Evolutionary conservation across 2,113 vertebrate species (phyloP), one percentile per base, ranked within the genome.

Genomic region (Aleadryas rufinucha): DNA sequence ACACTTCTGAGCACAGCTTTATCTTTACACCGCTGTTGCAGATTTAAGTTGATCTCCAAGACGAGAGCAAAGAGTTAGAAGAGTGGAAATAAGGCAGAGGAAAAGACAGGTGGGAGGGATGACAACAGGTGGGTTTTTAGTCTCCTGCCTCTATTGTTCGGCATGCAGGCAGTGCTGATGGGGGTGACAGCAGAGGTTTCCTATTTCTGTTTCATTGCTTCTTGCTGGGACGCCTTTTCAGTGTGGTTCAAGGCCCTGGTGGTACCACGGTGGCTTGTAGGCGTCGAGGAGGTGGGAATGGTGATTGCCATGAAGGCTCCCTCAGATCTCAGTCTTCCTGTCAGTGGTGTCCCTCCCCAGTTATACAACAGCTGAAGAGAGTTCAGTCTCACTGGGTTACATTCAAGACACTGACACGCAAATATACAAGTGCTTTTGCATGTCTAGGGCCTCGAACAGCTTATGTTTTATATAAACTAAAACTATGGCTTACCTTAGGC

Each of bases 291-390:
- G 22, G 4, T n/a, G 11, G 54, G 22, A 49, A 6, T 3, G 81
- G 26, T 0, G 0, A 1, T 64, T 68, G 21, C 7, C 0, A 0
- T 63, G 57, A 71, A 31, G 57, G 4, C 30, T 20, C 2, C 2
- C 0, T 19, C 37, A 41, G 10, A 3, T 53, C 33, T 33, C 30
- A 27, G 7, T 52, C 31, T 10, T 2, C 37, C 60, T 2, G 0
- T 54, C 35, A n/a, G 69, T 23, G 4, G 10, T 22, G 50, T 68
- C 35, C 22, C 18, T 71, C 10, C n/a, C 0, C 0, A 13, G 42
- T 42, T 53, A 27, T 0, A 21, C 27, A 53, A 11, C 41, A 7
- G 18, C 16, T 35, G 54, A 24, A 44, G 60, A 54, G 50, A 28
- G 21, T 47, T 68, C 19, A 11, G 20, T 31, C 61, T 80, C 3